These are phyloP conservation scores for Cryptoblepharus egeriae DNA, from an alignment of 2,797 vertebrate genomes.

Conservation along the genomic window DNA sequence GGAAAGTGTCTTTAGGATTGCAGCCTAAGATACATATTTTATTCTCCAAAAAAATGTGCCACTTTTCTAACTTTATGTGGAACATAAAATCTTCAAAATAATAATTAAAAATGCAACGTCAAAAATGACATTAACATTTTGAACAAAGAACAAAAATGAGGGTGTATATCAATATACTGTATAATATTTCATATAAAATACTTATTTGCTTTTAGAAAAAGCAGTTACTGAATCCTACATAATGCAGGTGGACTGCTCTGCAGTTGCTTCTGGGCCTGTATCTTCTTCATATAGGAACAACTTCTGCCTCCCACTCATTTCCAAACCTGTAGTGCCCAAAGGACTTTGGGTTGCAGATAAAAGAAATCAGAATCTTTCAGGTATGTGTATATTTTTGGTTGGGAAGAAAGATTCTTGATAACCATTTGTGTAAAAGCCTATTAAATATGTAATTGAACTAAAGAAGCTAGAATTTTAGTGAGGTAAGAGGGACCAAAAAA, in stretches of 20 bases:
- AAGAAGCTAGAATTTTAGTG: neutral
- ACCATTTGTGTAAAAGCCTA: neutral
- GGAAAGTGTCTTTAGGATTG: no score
- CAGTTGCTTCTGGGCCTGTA: neutral
- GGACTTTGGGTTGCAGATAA: neutral
- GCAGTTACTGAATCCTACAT: neutral
- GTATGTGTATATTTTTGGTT: neutral
- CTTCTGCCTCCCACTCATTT: neutral
- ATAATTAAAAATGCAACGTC: no score
- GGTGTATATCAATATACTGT: neutral
- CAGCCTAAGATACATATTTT: no score
- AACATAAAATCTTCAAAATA: no score
- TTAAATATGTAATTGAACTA: slow-evolving; percentile 12
- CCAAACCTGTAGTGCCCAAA: neutral
- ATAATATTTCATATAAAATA: neutral
- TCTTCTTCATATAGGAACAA: neutral
- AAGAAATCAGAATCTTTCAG: neutral
- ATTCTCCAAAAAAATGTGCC: neutral
- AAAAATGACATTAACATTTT: neutral
- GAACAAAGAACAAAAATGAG: neutral
- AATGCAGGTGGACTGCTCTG: neutral
- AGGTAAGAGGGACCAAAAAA: neutral
- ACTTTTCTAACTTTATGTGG: neutral
- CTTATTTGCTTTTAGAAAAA: no score
- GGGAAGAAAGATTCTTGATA: neutral